These are phyloP conservation scores for Rhogogaster chlorosoma DNA, from an alignment of 2,888 invertebrate genomes.

Conservation along the genomic window DNA sequence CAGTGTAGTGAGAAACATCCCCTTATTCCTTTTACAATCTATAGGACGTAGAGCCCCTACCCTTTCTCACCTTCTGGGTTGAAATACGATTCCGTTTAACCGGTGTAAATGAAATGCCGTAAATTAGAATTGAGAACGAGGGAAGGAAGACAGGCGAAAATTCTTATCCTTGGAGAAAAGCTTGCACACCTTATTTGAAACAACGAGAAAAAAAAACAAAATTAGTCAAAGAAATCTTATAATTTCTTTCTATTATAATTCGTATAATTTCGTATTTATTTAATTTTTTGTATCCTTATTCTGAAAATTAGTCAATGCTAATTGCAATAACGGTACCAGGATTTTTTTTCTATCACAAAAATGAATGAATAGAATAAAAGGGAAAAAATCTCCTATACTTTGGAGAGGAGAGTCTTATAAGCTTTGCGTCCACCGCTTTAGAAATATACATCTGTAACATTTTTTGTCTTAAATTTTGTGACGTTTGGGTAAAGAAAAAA, in stretches of 20 bases:
- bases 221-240: not conserved
- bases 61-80: not conserved
- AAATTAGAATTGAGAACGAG: constrained; percentile 50
- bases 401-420: not conserved
- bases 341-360: no score
- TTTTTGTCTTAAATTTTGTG: not conserved
- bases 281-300: no score
- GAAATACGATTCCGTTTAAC: constrained; percentile 51
- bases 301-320: no score
- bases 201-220: not conserved
- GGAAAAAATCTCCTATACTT: not conserved
- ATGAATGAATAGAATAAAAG: not conserved
- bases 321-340: no score
- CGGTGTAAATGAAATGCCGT: constrained; percentile 47
- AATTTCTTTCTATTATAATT: no score
- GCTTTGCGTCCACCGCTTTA: not conserved
- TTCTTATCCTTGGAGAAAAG: not conserved
- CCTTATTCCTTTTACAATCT: constrained; percentile 1
- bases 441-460: not conserved
- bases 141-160: not conserved
- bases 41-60: not conserved
- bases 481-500: not conserved
- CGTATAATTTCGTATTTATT: no score
- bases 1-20: not conserved
- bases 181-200: not conserved